Evolutionary conservation across 2,113 vertebrate genomes (phyloP).

Genomic region (Ginglymostoma cirratum): DNA sequence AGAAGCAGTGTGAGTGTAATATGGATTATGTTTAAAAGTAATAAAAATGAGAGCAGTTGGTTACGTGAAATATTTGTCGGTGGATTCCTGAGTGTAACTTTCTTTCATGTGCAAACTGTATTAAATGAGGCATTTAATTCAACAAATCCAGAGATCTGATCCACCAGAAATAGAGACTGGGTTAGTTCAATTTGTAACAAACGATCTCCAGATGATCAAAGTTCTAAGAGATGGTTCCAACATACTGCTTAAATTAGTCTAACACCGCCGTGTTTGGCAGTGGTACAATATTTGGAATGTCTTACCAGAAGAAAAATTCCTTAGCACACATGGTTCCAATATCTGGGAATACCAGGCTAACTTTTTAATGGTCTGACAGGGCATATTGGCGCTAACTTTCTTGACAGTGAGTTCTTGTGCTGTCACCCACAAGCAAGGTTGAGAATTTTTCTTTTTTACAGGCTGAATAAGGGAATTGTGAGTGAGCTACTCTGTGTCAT

Average conservation of each 20-base stretch:
- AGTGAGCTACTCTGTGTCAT: conserved; percentile 69
- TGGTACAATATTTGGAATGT: conserved; percentile 99
- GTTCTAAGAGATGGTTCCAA: conserved; percentile 85
- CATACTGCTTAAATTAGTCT: conserved; percentile 99
- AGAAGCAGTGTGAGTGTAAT: conserved; percentile 68
- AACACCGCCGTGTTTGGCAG: conserved; percentile 99
- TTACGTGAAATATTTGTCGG: conserved; percentile 93
- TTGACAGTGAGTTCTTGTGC: conserved; percentile 82
- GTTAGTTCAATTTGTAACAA: conserved; percentile 99
- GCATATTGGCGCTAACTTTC: conserved; percentile 89
- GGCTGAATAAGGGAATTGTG: conserved; percentile 78
- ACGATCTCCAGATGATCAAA: conserved; percentile 99
- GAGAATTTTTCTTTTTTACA: conserved; percentile 74
- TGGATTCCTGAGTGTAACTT: conserved; percentile 77
- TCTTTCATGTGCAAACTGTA: conserved; percentile 94
- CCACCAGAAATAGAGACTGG: conserved; percentile 89
- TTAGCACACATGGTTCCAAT: conserved; percentile 98
- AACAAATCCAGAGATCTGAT: conserved; percentile 99
- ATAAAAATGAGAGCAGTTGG: conserved; percentile 90
- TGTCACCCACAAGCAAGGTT: conserved; percentile 86
- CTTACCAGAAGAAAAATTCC: conserved; percentile 97
- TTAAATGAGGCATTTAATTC: conserved; percentile 99
- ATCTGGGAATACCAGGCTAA: conserved; percentile 84
- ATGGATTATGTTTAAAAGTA: conserved; percentile 97
- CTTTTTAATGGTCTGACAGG: conserved; percentile 98